Conservation (phyloP, 2,888 invertebrate genomes). For the Seira ritae region DNA sequence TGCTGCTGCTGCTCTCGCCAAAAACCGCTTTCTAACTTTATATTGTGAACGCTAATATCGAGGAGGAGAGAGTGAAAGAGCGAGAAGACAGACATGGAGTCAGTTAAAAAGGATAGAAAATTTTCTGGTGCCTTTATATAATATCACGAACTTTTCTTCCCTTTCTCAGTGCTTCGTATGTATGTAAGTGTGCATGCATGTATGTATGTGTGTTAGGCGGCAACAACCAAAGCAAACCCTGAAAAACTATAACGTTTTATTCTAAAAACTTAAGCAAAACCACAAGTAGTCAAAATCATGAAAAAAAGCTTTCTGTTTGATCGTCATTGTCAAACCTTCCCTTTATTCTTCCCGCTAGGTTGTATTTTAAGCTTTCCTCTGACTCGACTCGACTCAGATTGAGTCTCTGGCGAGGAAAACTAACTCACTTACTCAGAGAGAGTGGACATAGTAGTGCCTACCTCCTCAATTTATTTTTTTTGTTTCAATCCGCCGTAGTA, state of each 20-base stretch:
- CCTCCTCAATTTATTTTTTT: too few relatives aligned
- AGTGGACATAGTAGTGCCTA: too few relatives aligned
- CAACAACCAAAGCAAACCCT: constrained; percentile 48
- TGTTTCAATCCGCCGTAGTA: too few relatives aligned
- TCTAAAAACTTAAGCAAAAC: constrained; percentile 40
- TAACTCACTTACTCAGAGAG: too few relatives aligned
- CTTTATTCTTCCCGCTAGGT: constrained; percentile 27
- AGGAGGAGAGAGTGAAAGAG: constrained; percentile 32
- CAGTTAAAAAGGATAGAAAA: constrained; percentile 60
- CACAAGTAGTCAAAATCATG: constrained; percentile 62
- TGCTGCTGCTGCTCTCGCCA: constrained; percentile 53
- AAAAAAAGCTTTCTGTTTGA: constrained; percentile 56
- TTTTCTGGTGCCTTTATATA: constrained; percentile 46
- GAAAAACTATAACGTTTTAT: too few relatives aligned
- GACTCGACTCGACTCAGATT: constrained; percentile 35
- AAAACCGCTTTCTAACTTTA: too few relatives aligned
- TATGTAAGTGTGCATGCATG: too few relatives aligned
- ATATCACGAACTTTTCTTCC: too few relatives aligned
- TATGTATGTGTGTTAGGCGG: neutral
- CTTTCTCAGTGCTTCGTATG: too few relatives aligned
- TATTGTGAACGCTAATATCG: constrained; percentile 28
- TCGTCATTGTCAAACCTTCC: constrained; percentile 34
- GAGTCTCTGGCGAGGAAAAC: too few relatives aligned
- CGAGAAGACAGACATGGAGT: constrained; percentile 46
- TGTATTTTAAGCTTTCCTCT: constrained; percentile 59